Evolutionary conservation across 1,140 invertebrate genomes (phyloP).

Genomic region (Calephelis virginiensis): DNA sequence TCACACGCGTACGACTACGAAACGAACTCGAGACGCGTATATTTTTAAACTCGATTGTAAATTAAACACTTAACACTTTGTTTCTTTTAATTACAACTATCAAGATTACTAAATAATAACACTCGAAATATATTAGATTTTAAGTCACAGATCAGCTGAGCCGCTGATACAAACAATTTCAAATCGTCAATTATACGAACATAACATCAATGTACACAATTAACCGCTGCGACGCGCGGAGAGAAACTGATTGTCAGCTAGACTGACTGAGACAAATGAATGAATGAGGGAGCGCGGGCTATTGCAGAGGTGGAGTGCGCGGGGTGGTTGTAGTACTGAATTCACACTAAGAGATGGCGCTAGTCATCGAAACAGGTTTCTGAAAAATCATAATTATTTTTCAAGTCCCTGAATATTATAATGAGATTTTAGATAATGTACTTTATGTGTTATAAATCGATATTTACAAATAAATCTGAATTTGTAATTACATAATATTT

Average conservation of each 20-base stretch:
- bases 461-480: no score
- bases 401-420: no score
- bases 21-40: constrained; percentile 63
- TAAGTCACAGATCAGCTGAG: constrained; percentile 70
- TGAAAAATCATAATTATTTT: background rate
- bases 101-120: background rate
- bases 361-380: constrained; percentile 13
- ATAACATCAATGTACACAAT: constrained; percentile 23
- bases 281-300: constrained; percentile 47
- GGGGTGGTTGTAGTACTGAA: constrained; percentile 22
- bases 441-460: no score
- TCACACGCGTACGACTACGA: constrained; percentile 60
- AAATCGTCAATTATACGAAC: constrained; percentile 47
- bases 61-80: constrained; percentile 4
- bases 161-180: constrained; percentile 65
- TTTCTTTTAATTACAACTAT: background rate
- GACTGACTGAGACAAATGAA: constrained; percentile 47
- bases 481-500: no score
- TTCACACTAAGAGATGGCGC: constrained; percentile 53
- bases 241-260: constrained; percentile 49
- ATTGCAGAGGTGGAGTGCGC: constrained; percentile 30
- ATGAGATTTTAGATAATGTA: no score
- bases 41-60: constrained; percentile 65
- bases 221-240: constrained; percentile 39
- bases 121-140: constrained; percentile 20